A percentile compares a stretch with the other conserved stretches of the same genome.
Evolutionary conservation across 2,888 invertebrate genomes (phyloP).

Genomic region (Pseudeuparius sepicola): DNA sequence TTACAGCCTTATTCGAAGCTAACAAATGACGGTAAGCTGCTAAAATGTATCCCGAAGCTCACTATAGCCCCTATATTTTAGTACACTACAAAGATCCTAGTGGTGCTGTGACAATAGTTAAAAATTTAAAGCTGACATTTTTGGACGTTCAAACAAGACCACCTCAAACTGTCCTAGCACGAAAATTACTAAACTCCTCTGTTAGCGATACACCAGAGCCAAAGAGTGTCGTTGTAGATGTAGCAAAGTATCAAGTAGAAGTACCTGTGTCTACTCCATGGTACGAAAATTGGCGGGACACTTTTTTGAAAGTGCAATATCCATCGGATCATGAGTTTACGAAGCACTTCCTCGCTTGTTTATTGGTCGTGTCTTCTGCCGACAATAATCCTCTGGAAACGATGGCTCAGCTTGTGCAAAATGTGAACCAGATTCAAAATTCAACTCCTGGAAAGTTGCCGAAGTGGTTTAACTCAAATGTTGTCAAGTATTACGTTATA

Average conservation of each 20-base stretch:
- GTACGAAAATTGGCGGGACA: constrained; percentile 93
- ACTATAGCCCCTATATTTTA: constrained; percentile 34
- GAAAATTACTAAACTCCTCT: constrained; percentile 63
- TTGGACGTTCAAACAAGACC: constrained; percentile 75
- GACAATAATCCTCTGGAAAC: constrained; percentile 74
- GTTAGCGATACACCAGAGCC: constrained; percentile 35
- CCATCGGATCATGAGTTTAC: constrained; percentile 95
- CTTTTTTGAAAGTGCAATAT: constrained; percentile 77
- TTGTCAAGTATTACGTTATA: constrained; percentile 81
- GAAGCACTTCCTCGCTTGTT: constrained; percentile 76
- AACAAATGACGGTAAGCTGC: constrained; percentile 56
- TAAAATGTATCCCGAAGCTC: constrained; percentile 2
- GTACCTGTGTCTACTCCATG: constrained; percentile 76
- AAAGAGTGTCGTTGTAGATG: constrained; percentile 22
- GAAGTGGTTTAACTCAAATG: constrained; percentile 72
- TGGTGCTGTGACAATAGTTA: constrained; percentile 60
- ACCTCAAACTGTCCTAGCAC: constrained; percentile 69
- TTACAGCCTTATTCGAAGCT: constrained; percentile 80
- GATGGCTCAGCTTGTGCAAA: constrained; percentile 69
- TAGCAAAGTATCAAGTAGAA: constrained; percentile 48
- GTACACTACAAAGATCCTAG: constrained; percentile 79
- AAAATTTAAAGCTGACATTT: constrained; percentile 67
- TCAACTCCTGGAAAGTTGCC: constrained; percentile 60
- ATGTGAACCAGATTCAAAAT: constrained; percentile 61
- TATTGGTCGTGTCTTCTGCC: constrained; percentile 61